Evolutionary conservation across 2,113 vertebrate species (phyloP).

Genomic region (Apus apus): DNA sequence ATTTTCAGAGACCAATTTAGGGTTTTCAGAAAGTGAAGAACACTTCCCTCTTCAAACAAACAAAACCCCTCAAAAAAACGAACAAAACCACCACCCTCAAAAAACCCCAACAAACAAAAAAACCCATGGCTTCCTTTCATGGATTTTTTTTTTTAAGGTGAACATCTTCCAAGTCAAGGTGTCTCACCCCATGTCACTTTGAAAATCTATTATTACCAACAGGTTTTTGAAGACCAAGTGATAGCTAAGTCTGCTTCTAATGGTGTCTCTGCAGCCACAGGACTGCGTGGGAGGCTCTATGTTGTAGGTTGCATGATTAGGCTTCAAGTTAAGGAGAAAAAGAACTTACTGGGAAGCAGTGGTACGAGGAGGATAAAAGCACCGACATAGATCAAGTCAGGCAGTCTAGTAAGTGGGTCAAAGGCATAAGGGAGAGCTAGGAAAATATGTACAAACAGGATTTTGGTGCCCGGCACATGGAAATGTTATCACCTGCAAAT

Average conservation of each 20-base stretch:
- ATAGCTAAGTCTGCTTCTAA: background rate
- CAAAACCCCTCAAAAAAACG: background rate
- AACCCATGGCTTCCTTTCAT: background rate
- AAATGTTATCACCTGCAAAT: background rate
- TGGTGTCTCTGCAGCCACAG: background rate
- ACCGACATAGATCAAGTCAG: background rate
- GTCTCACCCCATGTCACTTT: background rate
- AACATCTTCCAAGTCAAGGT: background rate
- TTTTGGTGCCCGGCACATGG: background rate
- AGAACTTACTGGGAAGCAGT: background rate
- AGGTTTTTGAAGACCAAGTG: background rate
- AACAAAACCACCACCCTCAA: no score
- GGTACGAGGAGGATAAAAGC: background rate
- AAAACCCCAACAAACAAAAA: background rate
- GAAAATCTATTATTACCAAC: background rate
- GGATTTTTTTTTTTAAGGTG: background rate
- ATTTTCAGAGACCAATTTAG: background rate
- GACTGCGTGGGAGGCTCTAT: background rate
- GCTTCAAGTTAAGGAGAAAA: background rate
- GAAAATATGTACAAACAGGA: background rate
- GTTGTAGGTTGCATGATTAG: background rate
- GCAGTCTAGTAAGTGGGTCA: background rate
- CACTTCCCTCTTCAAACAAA: background rate
- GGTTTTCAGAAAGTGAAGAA: background rate
- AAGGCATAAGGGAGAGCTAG: background rate